A percentile compares a stretch with the other conserved stretches of the same genome.
Conservation (phyloP, 1,140 invertebrate genomes). For the Drosophila pseudoobscura region DNA sequence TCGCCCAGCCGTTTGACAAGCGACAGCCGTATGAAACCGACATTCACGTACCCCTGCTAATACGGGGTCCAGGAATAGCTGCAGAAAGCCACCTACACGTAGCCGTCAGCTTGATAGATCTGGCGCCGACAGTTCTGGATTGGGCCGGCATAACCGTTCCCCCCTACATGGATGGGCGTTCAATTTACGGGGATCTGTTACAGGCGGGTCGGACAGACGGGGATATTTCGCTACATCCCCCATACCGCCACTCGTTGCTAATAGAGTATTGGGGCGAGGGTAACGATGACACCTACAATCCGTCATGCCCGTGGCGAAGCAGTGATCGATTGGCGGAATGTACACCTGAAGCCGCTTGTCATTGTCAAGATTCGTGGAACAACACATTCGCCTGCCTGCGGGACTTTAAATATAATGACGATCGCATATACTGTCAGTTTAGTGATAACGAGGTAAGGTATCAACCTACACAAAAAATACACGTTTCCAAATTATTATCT, state of each 20-base stretch:
- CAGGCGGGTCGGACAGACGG: conserved; percentile 1
- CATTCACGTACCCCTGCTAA: conserved; percentile 91
- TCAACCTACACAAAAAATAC: background rate
- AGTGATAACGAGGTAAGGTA: conserved; percentile 87
- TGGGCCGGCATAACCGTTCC: conserved; percentile 84
- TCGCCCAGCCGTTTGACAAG: conserved; percentile 93
- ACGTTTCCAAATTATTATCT: background rate
- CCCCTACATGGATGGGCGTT: conserved; percentile 86
- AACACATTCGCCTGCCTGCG: conserved; percentile 93
- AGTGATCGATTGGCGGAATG: conserved; percentile 87
- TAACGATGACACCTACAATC: conserved; percentile 83
- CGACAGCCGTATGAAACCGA: conserved; percentile 95
- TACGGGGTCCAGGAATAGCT: conserved; percentile 89
- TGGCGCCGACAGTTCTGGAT: conserved; percentile 91
- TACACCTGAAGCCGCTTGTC: conserved; percentile 87
- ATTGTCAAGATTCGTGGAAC: conserved; percentile 92
- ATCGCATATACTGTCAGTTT: conserved; percentile 91
- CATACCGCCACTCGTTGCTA: conserved; percentile 85
- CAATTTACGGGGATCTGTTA: conserved; percentile 83
- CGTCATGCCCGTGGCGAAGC: conserved; percentile 85
- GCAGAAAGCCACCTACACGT: conserved; percentile 83
- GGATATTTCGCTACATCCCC: conserved; percentile 14
- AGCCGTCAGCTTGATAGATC: conserved; percentile 90
- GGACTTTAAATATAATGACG: conserved; percentile 84
- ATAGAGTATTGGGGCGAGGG: conserved; percentile 92